These are phyloP conservation scores for Leptobrachium ailaonicum DNA, from an alignment of 2,113 vertebrate genomes.

Conservation along the genomic window DNA sequence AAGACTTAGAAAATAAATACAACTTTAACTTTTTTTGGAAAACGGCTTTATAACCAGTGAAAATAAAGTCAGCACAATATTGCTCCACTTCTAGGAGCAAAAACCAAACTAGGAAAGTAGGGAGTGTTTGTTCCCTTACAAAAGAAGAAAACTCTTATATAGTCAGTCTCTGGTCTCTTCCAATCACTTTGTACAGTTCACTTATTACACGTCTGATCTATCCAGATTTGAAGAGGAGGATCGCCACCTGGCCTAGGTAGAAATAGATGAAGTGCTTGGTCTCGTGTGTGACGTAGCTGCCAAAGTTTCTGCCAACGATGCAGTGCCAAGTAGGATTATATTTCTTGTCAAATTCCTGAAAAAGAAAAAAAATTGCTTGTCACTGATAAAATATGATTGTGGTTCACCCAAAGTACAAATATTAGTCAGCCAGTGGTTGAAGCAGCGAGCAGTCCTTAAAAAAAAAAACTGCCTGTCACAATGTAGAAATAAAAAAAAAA, in stretches of 20 bases:
- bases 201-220: conserved; percentile 64
- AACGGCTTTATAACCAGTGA: conserved; percentile 69
- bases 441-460: too few species aligned
- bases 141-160: conserved; percentile 12
- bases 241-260: conserved; percentile 97
- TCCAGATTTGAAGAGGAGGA: conserved; percentile 96
- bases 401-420: too few species aligned
- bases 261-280: conserved; percentile 99
- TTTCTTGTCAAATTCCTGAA: conserved; percentile 97
- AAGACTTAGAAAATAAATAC: conserved; percentile 65
- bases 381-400: background rate
- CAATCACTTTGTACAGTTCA: conserved; percentile 57
- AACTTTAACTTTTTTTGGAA: conserved; percentile 53
- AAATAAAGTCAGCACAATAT: conserved; percentile 74
- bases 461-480: too few species aligned
- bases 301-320: conserved; percentile 97
- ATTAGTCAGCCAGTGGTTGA: too few species aligned
- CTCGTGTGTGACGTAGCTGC: conserved; percentile 97
- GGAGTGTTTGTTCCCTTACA: conserved; percentile 59
- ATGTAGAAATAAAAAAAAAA: too few species aligned
- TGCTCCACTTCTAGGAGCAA: conserved; percentile 78
- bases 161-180: conserved; percentile 58
- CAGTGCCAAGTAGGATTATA: conserved; percentile 98
- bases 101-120: conserved; percentile 60
- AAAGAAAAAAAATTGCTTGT: conserved; percentile 39